Evolutionary conservation across 2,797 vertebrate genomes (phyloP), one percentile per base, ranked within the genome.

Genomic region (Typhlichthys eigenmanni): DNA sequence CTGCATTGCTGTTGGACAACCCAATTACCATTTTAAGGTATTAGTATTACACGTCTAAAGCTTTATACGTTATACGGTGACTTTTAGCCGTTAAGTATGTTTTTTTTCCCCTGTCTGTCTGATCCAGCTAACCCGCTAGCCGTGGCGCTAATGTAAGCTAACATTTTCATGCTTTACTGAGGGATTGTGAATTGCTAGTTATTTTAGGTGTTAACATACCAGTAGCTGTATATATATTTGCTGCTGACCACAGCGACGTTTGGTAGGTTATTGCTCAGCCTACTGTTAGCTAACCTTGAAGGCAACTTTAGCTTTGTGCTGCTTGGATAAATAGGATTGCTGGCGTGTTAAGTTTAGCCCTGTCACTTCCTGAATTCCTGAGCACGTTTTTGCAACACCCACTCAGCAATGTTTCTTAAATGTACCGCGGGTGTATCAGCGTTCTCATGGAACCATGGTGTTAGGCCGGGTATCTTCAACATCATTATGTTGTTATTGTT

Each of bases 291-390:
- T 19, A 14, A 46, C 13, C 46, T 24, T 45, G 19, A 69, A 48
- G 12, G 13, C 13, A 38, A 34, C 11, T 4, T 29, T 29, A 29
- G 24, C 24, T 29, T 29, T 29, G 4, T 29, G 24, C 24, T 29
- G 24, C 24, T 50, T 34, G 13, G 47, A 67, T 0, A 48, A 45
- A 60, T 55, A 34, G 62, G 32, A n/a, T 58, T 56, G 69, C 54
- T 67, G 49, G 69, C 66, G 8, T 17, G 61, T 45, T 13, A 68
- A 59, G 72, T 66, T 72, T 50, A 45, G 45, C n/a, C 29, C 19
- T 50, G 66, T 5, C 49, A 76, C 79, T 82, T 78, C 80, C 86
- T 74, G 72, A 17, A 79, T 82, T 73, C 71, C 69, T 14, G 4
- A 50, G 55, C 19, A 19, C 16, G 10, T 29, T 8, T 1, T 7